Evolutionary conservation across 2,797 vertebrate genomes (phyloP).

Genomic region (Sus cebifrons): DNA sequence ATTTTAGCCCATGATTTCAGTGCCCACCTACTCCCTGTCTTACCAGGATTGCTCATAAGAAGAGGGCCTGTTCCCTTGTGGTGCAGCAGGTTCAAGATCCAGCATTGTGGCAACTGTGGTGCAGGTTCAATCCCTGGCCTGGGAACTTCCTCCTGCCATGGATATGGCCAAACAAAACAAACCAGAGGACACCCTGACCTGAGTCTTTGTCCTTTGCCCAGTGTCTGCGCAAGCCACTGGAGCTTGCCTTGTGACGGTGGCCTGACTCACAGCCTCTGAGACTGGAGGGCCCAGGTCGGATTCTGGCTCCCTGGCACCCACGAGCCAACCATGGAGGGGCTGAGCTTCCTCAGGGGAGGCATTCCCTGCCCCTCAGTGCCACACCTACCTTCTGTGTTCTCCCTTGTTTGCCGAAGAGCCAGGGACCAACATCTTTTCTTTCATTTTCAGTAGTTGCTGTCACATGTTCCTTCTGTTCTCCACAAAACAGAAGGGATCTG

Average conservation of each 20-base stretch:
- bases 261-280: not conserved
- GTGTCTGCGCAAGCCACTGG: not conserved
- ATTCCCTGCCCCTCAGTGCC: not conserved
- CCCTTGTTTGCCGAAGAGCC: not conserved
- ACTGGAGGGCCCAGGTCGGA: not conserved
- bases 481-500: not conserved
- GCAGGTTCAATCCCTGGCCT: no score
- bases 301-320: not conserved
- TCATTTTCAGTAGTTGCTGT: not conserved
- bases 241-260: not conserved
- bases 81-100: no score
- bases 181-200: not conserved
- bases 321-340: not conserved
- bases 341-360: not conserved
- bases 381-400: not conserved
- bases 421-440: not conserved
- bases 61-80: not conserved
- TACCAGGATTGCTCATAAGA: not conserved
- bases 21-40: not conserved
- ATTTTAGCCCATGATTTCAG: constrained; percentile 14
- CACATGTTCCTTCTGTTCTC: not conserved
- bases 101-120: no score
- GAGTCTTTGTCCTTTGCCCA: not conserved
- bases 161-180: not conserved
- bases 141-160: no score